Evolutionary conservation across 2,797 vertebrate species (phyloP), one percentile per base, ranked within the genome.

Genomic region (Garrulus glandarius): DNA sequence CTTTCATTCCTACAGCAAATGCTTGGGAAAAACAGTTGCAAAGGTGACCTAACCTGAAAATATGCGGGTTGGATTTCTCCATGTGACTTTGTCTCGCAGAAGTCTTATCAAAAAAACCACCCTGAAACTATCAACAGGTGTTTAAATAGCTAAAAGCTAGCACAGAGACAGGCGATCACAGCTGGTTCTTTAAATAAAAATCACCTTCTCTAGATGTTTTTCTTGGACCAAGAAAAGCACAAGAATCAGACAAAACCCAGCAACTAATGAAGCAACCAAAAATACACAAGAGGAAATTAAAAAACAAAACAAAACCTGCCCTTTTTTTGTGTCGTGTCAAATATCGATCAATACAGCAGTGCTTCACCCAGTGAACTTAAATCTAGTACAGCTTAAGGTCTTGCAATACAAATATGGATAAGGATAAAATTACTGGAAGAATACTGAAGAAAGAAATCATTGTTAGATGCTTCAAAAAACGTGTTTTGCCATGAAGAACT

Each of bases 261-360:
- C 8, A 23, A 19, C 3, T 2, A 67, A 49, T 4, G 4, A 55
- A 49, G 1, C 6, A 61, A 43, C 2, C 0, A 49, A 74, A 64
- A 71, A 23, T 12, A 23, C 6, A 39, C 7, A 39, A 10, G 5
- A 5, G 10, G 2, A 7, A 61, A 52, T 20, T 14, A 11, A 39
- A 39, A 32, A 36, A 7, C 12, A 24, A 32, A 15, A 21, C 3
- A 14, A 6, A 9, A 26, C 4, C 8, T 13, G 8, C 9, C 11
- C 22, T 20, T 14, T 70, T 3, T 34, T 37, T 8, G 1, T 19
- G 7, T 7, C 8, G 0, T 3, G 3, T 44, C 11, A 61, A 53
- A 71, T n/a, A 53, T 3, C 46, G 17, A 64, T 55, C 20, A 69
- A 17, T 26, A 30, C 3, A 3, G 3, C 29, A 14, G 2, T 11